phyloP scores from a whole-genome alignment of 2,113 vertebrate species.

The Chrysochloris asiatica region DNA sequence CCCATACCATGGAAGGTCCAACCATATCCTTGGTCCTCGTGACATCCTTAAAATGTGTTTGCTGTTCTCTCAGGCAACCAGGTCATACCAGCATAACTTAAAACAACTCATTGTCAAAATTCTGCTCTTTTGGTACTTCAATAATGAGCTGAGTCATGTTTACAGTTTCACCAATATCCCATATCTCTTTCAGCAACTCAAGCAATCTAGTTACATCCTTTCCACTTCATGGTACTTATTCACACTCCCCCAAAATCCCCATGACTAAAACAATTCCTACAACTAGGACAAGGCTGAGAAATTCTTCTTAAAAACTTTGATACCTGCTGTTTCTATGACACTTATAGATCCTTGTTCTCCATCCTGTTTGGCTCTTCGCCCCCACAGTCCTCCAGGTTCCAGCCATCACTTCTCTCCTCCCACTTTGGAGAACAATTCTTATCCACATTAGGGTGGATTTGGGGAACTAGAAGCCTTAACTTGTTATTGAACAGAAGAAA shows the following conservation, averaged over 20 bases:
- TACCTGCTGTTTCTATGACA: neutral
- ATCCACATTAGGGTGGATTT: neutral
- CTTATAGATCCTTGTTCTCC: neutral
- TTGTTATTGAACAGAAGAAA: neutral
- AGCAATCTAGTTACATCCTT: neutral
- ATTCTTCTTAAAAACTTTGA: slow-evolving; percentile 11
- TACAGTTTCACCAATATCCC: neutral
- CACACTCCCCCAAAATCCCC: neutral
- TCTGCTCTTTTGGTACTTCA: neutral
- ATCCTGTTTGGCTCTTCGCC: neutral
- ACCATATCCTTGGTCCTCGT: neutral
- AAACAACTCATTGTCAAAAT: neutral
- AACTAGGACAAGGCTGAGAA: neutral
- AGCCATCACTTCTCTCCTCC: neutral
- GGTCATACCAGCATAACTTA: neutral
- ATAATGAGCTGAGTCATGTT: neutral
- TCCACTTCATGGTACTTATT: neutral
- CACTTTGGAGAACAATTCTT: neutral
- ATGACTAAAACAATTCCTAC: neutral
- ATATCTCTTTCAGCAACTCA: neutral
- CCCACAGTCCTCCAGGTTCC: neutral
- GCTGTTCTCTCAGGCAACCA: neutral
- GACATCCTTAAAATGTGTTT: neutral
- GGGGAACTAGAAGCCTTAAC: neutral
- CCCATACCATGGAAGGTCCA: neutral